Evolutionary conservation across 1,140 invertebrate species (phyloP).

Genomic region (Zaprionus ornatus): DNA sequence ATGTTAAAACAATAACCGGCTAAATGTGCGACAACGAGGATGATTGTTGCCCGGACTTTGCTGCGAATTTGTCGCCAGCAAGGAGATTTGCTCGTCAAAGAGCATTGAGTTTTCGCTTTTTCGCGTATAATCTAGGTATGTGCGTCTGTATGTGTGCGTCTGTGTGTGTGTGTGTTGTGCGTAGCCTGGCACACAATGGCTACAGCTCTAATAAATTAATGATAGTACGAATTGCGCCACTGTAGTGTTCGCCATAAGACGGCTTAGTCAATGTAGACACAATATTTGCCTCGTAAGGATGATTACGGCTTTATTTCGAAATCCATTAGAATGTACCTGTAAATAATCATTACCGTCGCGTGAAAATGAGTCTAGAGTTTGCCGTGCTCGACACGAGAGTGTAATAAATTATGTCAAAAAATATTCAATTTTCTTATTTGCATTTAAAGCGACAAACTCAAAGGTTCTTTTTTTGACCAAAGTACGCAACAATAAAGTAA

Average conservation of each 20-base stretch:
- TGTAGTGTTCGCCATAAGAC: constrained; percentile 19
- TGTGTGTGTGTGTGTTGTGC: constrained; percentile 44
- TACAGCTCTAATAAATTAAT: constrained; percentile 72
- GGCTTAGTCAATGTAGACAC: background rate
- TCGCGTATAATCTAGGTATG: constrained; percentile 16
- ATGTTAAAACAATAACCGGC: constrained; percentile 82
- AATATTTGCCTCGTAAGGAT: constrained; percentile 21
- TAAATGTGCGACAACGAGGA: constrained; percentile 65
- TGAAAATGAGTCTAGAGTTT: constrained; percentile 4
- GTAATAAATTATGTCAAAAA: constrained; percentile 4
- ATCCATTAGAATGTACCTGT: background rate
- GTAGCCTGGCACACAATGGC: constrained; percentile 45
- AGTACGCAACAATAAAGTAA: constrained; percentile 31
- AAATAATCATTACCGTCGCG: constrained; percentile 11
- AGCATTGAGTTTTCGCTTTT: constrained; percentile 55
- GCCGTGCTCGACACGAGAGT: background rate
- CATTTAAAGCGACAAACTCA: constrained; percentile 34
- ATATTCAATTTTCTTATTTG: constrained; percentile 38
- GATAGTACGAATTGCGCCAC: constrained; percentile 54
- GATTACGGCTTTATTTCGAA: constrained; percentile 1
- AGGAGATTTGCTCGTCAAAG: constrained; percentile 31
- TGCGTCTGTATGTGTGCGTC: constrained; percentile 18
- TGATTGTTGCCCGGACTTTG: constrained; percentile 49
- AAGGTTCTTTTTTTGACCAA: constrained; percentile 21
- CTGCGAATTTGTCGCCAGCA: constrained; percentile 58